Evolutionary conservation across 2,888 invertebrate genomes (phyloP).

Genomic region (Trisateles emortualis): DNA sequence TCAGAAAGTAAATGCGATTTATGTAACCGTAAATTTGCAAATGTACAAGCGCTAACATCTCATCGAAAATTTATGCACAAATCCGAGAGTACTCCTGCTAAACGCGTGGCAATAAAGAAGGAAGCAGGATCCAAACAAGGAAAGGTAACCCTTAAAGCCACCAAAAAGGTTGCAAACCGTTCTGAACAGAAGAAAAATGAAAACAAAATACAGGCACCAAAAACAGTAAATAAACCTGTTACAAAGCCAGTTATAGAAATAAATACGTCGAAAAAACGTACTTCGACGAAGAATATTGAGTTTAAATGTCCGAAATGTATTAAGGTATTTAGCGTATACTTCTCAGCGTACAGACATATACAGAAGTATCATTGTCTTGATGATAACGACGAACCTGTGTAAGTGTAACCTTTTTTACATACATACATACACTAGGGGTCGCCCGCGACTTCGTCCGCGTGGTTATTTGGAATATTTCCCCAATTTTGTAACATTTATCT

Average conservation of each 20-base stretch:
- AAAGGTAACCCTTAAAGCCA: neutral
- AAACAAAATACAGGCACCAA: neutral
- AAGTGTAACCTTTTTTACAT: constrained; percentile 50
- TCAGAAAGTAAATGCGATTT: constrained; percentile 59
- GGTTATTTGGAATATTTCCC: no score
- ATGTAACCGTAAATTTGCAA: constrained; percentile 62
- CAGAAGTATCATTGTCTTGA: constrained; percentile 65
- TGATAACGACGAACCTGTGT: constrained; percentile 57
- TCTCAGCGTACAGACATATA: constrained; percentile 67
- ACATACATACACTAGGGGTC: no score
- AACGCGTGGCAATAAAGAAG: constrained; percentile 21
- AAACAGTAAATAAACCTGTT: constrained; percentile 5
- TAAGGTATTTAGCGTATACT: constrained; percentile 57
- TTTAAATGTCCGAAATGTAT: constrained; percentile 71
- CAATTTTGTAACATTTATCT: no score
- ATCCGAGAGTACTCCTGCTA: constrained; percentile 16
- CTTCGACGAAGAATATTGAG: constrained; percentile 41
- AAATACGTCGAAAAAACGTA: constrained; percentile 3
- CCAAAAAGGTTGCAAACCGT: neutral
- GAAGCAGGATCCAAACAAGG: neutral
- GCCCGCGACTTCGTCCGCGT: no score
- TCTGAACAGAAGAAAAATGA: neutral
- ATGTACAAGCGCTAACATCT: constrained; percentile 52
- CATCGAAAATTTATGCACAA: constrained; percentile 57
- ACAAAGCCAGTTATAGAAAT: constrained; percentile 1